Base-by-base conservation (phyloP, 1,140 invertebrate species). In the Amyelois transitella region DNA sequence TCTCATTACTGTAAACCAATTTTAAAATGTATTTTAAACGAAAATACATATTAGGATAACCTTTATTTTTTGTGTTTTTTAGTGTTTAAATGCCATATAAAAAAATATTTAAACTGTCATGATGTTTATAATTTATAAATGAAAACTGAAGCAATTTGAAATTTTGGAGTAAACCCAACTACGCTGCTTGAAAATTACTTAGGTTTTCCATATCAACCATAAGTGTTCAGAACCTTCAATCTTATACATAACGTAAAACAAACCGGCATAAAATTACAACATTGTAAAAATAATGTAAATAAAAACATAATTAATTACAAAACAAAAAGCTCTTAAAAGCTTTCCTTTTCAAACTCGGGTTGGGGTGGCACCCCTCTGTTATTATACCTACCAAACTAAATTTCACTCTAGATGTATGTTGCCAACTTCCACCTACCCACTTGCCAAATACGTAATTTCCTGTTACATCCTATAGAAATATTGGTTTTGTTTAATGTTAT, bases 291-390 rank as follows among this genome's bases (percentile, higher is more conserved):
- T n/a, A 45, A 45, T 45, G 32, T 51, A 63, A 60, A 73, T 68
- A 75, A 70, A 74, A 75, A 69, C 62, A 66, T 74, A 79, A 82
- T 79, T 82, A 87, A 87, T 87, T 85, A 86, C 74, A 72, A 78
- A 81, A 84, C 78, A 83, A 87, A 81, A 84, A 85, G 78, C 81
- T 84, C 75, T 83, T 85, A 87, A 87, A 81, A 84, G 77, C 80
- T 82, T 82, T 81, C 77, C 75, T 77, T 80, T 84, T 75, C 73
- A 76, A 83, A 77, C 78, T 72, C 72, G 70, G 72, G 77, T 75
- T 77, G 75, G 83, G 80, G 83, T 77, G 73, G 70, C 78, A 64
- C 80, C 80, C 83, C 74, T 73, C 71, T 72, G 76, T 79, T 78
- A 77, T 77, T 77, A 73, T 67, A 75, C 60, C 60, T 68, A 73